Evolutionary conservation across 2,888 invertebrate genomes (phyloP).

Genomic region (Drosophila parthenogenetica): DNA sequence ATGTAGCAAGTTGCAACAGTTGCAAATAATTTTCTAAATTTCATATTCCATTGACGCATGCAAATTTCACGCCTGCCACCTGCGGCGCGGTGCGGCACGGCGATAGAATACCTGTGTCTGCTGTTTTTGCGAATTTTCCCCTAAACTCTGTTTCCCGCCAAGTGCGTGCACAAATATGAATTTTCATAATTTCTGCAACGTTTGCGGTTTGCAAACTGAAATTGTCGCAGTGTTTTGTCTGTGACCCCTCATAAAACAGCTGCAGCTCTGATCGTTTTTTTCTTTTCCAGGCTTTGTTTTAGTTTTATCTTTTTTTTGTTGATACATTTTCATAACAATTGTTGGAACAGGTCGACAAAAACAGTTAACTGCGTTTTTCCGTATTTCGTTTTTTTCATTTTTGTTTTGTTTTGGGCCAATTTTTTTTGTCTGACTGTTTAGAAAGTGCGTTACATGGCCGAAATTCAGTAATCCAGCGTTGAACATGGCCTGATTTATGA

Average conservation of each 20-base stretch:
- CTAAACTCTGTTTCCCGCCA: constrained; percentile 45
- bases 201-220: constrained; percentile 62
- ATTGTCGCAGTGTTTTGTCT: constrained; percentile 30
- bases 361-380: constrained; percentile 34
- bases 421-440: constrained; percentile 60
- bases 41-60: constrained; percentile 69
- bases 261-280: constrained; percentile 48
- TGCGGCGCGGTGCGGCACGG: constrained; percentile 33
- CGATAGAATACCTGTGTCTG: constrained; percentile 3
- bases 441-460: constrained; percentile 75
- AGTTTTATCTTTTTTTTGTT: constrained; percentile 16
- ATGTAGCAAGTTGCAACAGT: constrained; percentile 40
- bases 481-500: constrained; percentile 64
- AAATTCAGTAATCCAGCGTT: constrained; percentile 43
- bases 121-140: constrained; percentile 21
- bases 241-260: constrained; percentile 66
- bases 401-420: constrained; percentile 18
- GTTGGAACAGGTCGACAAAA: constrained; percentile 31
- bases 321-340: constrained; percentile 60
- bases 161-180: constrained; percentile 78
- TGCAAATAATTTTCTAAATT: constrained; percentile 60
- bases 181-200: constrained; percentile 79
- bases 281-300: constrained; percentile 1
- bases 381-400: constrained; percentile 34
- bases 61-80: constrained; percentile 71